Percentiles rank a stretch among this genome's conserved stretches.
These are phyloP conservation scores for Schizaphis graminum DNA, from an alignment of 2,888 invertebrate species.

Conservation along the genomic window DNA sequence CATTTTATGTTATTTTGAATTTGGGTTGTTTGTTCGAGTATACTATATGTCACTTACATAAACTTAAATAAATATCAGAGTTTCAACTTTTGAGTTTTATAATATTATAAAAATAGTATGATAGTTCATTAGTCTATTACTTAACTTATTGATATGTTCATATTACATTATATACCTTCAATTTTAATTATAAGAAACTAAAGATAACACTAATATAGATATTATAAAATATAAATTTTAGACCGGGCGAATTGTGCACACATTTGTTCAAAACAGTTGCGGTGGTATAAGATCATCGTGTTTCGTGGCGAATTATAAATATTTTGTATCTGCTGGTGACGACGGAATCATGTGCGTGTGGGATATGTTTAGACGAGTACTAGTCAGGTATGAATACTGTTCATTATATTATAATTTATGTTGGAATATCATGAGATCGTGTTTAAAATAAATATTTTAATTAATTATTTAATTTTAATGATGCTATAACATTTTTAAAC, in stretches of 20 bases:
- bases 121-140: background rate
- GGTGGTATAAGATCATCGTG: slow-evolving; percentile 78
- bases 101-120: background rate
- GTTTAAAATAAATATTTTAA: background rate
- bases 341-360: slow-evolving; percentile 81
- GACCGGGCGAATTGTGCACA: slow-evolving; percentile 75
- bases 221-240: slow-evolving; percentile 68
- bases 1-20: background rate
- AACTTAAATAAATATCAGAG: background rate
- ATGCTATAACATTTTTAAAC: background rate
- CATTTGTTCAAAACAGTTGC: slow-evolving; percentile 78
- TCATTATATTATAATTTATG: background rate
- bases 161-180: background rate
- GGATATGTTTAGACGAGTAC: slow-evolving; percentile 74
- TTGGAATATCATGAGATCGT: background rate
- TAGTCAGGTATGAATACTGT: slow-evolving; percentile 56
- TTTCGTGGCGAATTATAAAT: slow-evolving; percentile 78
- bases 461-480: background rate
- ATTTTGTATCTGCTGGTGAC: slow-evolving; percentile 80
- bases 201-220: background rate
- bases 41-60: background rate
- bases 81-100: background rate
- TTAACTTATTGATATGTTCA: background rate
- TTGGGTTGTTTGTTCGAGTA: background rate
- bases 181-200: background rate